Percentiles rank a stretch among this genome's conserved stretches.
phyloP scores from a whole-genome alignment of 2,888 invertebrate species.

The Campoplex nolae region DNA sequence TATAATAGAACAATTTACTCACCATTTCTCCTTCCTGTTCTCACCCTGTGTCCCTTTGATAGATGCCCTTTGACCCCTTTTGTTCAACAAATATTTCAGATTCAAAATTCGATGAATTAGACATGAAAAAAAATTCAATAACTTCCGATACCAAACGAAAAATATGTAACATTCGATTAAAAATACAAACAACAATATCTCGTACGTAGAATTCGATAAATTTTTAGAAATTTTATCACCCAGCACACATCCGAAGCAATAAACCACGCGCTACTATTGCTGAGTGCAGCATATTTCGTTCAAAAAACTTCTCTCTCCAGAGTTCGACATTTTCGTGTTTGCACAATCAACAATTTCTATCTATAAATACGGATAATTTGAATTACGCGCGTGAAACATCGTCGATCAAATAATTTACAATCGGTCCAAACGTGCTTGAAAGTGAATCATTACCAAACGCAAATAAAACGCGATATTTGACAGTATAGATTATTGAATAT shows the following conservation, averaged over 20 bases:
- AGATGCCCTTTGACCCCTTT: neutral
- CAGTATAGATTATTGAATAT: neutral
- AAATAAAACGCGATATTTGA: conserved; percentile 5
- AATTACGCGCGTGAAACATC: neutral
- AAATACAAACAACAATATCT: neutral
- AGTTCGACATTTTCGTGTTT: neutral
- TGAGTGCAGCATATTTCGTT: too few relatives aligned
- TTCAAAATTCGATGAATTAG: neutral
- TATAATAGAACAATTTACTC: conserved; percentile 42
- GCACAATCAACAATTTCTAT: neutral
- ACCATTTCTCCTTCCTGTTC: neutral
- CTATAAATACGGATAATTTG: neutral
- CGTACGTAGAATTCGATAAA: neutral
- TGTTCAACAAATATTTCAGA: neutral
- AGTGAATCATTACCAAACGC: neutral
- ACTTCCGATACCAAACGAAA: neutral
- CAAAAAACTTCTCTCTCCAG: neutral
- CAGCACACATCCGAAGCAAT: too few relatives aligned
- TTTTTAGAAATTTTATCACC: neutral
- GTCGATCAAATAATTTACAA: neutral
- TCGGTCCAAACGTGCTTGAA: neutral
- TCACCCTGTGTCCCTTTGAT: neutral
- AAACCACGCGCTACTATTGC: neutral
- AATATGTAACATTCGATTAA: too few relatives aligned
- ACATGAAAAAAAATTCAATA: neutral